Evolutionary conservation across 2,797 vertebrate species (phyloP).

Genomic region (Lophotriccus pileatus): DNA sequence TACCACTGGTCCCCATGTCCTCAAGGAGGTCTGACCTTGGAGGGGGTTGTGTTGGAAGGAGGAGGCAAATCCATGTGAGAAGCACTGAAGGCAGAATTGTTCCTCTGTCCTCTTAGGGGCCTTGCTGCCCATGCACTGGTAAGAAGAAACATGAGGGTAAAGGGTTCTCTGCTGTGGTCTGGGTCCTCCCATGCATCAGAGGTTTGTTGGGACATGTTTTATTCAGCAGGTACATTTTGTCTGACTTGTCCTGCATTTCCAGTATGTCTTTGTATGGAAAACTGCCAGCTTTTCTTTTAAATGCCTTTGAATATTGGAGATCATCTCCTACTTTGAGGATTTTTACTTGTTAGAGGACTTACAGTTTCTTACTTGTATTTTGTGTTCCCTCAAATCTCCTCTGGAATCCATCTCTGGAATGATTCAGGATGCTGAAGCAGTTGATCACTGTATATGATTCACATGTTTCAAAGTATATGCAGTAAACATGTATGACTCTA

Average conservation of each 20-base stretch:
- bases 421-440: conserved; percentile 71
- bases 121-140: neutral
- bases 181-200: neutral
- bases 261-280: neutral
- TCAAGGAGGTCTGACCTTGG: neutral
- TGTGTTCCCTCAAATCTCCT: conserved; percentile 65
- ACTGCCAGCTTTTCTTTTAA: neutral
- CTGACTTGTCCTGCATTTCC: neutral
- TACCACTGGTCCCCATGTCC: rapidly evolving
- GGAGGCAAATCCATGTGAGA: rapidly evolving
- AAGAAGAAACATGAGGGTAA: neutral
- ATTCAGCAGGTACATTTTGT: neutral
- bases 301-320: neutral
- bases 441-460: conserved; percentile 71
- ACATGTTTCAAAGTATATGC: conserved; percentile 55
- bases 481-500: conserved; percentile 29
- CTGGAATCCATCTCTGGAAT: conserved; percentile 62
- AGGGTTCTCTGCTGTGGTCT: neutral
- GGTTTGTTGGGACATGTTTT: neutral
- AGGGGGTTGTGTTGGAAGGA: neutral
- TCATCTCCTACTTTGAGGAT: neutral
- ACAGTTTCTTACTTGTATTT: conserved; percentile 59
- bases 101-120: neutral
- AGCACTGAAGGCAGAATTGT: neutral
- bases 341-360: conserved; percentile 37